Evolutionary conservation across 2,888 invertebrate genomes (phyloP).

Genomic region (Frankliniella intonsa): DNA sequence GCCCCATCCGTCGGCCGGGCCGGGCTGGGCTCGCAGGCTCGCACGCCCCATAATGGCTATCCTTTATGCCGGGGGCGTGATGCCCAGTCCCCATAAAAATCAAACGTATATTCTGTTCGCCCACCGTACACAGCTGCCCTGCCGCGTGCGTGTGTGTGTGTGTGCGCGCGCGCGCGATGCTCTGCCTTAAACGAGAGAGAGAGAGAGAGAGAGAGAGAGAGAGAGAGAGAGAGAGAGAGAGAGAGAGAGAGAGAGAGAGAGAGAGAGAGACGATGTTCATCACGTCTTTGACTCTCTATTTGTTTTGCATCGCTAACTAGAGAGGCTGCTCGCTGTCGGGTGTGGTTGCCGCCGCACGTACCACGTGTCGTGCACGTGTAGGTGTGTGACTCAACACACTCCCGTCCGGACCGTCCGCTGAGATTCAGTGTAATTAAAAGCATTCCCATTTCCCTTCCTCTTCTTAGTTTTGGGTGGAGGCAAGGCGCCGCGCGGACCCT

Average conservation of each 20-base stretch:
- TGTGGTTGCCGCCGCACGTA: too few relatives aligned
- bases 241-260: too few relatives aligned
- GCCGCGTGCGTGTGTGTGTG: too few relatives aligned
- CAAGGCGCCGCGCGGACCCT: too few relatives aligned
- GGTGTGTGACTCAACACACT: too few relatives aligned
- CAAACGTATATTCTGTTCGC: background rate
- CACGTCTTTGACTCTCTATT: background rate
- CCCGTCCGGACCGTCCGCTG: too few relatives aligned
- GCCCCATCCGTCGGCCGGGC: background rate
- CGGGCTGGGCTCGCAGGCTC: too few relatives aligned
- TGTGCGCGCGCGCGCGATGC: background rate
- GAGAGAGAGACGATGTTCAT: background rate
- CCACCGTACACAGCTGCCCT: background rate
- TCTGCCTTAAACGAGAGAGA: background rate
- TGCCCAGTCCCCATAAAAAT: conserved; percentile 17
- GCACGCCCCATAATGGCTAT: conserved; percentile 12
- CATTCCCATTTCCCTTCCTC: too few relatives aligned
- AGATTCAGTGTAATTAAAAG: too few relatives aligned
- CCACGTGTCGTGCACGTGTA: too few relatives aligned
- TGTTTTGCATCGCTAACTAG: conserved; percentile 1
- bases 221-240: too few relatives aligned
- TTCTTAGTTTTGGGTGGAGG: too few relatives aligned
- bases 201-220: background rate
- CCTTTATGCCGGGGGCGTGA: conserved; percentile 9
- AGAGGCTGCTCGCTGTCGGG: background rate